Evolutionary conservation across 2,113 vertebrate species (phyloP).

Genomic region (Aviceda subcristata): DNA sequence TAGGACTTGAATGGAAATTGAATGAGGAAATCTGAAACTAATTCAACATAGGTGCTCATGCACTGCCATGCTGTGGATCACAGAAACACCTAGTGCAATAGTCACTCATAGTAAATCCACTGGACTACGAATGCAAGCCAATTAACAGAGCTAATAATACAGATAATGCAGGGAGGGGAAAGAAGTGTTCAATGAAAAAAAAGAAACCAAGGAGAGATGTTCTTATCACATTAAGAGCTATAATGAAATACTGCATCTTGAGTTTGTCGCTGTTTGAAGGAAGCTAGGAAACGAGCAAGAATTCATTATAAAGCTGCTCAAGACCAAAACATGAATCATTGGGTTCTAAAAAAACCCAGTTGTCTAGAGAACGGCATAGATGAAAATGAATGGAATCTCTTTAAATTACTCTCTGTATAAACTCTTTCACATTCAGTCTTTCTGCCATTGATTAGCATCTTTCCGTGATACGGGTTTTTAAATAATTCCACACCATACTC

Average conservation of each 20-base stretch:
- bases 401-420: slow-evolving; percentile 59
- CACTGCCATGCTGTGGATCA: neutral
- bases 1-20: neutral
- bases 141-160: neutral
- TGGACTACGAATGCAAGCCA: neutral
- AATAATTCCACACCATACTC: slow-evolving; percentile 31
- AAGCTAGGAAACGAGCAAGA: slow-evolving; percentile 42
- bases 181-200: neutral
- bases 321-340: slow-evolving; percentile 55
- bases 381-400: slow-evolving; percentile 65
- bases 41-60: neutral
- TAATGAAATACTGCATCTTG: slow-evolving; percentile 50
- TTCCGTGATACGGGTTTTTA: slow-evolving; percentile 25
- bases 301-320: slow-evolving; percentile 52
- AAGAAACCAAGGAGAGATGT: neutral
- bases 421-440: slow-evolving; percentile 36
- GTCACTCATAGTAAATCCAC: neutral
- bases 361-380: slow-evolving; percentile 35
- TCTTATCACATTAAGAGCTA: slow-evolving; percentile 13
- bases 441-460: slow-evolving; percentile 55
- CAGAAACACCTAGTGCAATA: neutral
- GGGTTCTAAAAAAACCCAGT: slow-evolving; percentile 42
- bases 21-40: neutral
- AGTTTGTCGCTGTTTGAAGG: slow-evolving; percentile 30
- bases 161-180: neutral